These are phyloP conservation scores for Sitodiplosis mosellana DNA, from an alignment of 1,140 invertebrate genomes.

Conservation along the genomic window DNA sequence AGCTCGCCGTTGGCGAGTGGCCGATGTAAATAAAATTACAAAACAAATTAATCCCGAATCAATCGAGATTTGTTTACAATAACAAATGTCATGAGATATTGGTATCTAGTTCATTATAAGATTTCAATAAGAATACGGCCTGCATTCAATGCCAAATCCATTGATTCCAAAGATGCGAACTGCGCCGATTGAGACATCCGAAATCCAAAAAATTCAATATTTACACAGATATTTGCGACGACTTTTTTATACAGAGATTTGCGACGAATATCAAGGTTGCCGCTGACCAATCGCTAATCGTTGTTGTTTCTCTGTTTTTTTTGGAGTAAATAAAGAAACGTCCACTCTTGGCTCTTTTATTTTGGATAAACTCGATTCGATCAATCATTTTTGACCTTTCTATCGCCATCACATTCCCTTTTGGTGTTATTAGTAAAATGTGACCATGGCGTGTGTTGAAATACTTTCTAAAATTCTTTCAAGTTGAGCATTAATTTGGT, in stretches of 20 bases:
- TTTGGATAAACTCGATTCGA: background rate
- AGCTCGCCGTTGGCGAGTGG: background rate
- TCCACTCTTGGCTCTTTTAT: background rate
- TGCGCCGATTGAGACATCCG: background rate
- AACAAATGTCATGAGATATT: no score
- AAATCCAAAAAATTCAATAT: background rate
- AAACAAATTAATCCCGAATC: background rate
- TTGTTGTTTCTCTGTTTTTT: no score
- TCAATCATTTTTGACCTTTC: no score
- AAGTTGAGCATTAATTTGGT: no score
- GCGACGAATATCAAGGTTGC: background rate
- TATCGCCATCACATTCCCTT: background rate
- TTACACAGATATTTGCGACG: background rate
- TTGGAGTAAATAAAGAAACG: no score
- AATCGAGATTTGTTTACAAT: no score
- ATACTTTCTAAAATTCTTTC: background rate
- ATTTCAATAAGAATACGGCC: no score
- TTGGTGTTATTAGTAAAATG: background rate
- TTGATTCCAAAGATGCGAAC: background rate
- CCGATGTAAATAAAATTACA: background rate
- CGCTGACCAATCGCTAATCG: background rate
- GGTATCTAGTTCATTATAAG: no score
- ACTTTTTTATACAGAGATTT: background rate
- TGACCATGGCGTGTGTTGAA: background rate
- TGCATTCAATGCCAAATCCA: no score